Conservation (phyloP, 2,113 vertebrate species). For the Ophthalmolycus amberensis region DNA sequence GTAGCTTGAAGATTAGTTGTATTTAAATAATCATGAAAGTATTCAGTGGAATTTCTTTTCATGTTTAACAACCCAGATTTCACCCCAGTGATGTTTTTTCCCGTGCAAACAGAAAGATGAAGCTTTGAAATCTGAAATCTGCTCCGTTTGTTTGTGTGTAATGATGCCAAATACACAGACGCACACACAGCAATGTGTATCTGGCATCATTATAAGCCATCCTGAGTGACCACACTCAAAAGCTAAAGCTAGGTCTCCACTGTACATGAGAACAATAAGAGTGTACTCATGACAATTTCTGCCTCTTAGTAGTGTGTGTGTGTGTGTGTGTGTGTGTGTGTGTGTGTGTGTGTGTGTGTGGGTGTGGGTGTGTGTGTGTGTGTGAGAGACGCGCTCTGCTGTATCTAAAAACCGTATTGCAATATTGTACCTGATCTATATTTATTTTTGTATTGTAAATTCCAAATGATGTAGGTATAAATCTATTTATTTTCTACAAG, state of each 20-base stretch:
- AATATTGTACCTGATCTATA: neutral
- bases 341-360: constrained; percentile 1
- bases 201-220: constrained; percentile 11
- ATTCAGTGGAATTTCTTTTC: constrained; percentile 15
- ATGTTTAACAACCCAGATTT: constrained; percentile 36
- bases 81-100: neutral
- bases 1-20: neutral
- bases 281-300: constrained; percentile 54
- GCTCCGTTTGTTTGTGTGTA: constrained; percentile 12
- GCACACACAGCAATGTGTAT: constrained; percentile 1
- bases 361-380: constrained; percentile 11
- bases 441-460: neutral
- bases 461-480: neutral
- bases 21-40: constrained; percentile 27
- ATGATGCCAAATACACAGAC: neutral
- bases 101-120: constrained; percentile 27
- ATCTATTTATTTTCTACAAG: neutral
- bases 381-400: neutral
- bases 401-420: neutral
- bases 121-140: constrained; percentile 48
- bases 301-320: constrained; percentile 43
- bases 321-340: constrained; percentile 2
- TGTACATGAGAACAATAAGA: constrained; percentile 54
- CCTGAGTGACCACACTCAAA: constrained; percentile 32
- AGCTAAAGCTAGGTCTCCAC: constrained; percentile 27